phyloP scores from a whole-genome alignment of 2,888 invertebrate species.

The Zygogramma bicolorata region DNA sequence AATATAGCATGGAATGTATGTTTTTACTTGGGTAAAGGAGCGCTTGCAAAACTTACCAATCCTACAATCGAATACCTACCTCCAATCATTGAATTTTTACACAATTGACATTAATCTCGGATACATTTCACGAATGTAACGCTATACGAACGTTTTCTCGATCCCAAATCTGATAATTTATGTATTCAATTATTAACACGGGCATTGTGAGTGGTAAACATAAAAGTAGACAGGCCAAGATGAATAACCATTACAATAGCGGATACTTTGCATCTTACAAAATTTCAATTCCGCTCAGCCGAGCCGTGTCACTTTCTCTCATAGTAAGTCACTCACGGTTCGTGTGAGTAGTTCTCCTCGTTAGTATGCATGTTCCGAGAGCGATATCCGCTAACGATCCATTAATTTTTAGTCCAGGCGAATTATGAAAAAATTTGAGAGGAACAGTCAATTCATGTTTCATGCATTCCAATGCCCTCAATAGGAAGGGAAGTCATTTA shows the following conservation, averaged over 20 bases:
- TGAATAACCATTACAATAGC: slow-evolving; percentile 13
- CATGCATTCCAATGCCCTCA: no score
- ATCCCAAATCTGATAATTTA: neutral
- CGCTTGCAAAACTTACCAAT: no score
- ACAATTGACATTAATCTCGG: neutral
- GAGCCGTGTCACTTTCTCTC: slow-evolving; percentile 19
- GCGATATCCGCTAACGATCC: neutral
- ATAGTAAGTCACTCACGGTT: slow-evolving; percentile 9
- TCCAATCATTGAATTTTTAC: neutral
- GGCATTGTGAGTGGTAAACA: neutral
- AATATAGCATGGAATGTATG: no score
- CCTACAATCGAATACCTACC: no score
- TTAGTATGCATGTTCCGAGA: neutral
- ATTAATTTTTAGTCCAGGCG: neutral
- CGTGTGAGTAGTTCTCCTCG: slow-evolving; percentile 5
- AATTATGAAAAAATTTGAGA: neutral
- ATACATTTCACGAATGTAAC: neutral
- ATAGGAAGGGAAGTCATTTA: no score
- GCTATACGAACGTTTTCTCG: neutral
- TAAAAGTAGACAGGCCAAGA: slow-evolving; percentile 12
- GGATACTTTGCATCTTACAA: slow-evolving; percentile 18
- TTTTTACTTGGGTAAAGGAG: no score
- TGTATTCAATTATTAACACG: neutral
- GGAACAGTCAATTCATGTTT: no score
- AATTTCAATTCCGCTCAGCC: slow-evolving; percentile 24